Evolutionary conservation across 2,797 vertebrate genomes (phyloP), one percentile per base, ranked within the genome.

Genomic region (Gephyroberyx darwinii): DNA sequence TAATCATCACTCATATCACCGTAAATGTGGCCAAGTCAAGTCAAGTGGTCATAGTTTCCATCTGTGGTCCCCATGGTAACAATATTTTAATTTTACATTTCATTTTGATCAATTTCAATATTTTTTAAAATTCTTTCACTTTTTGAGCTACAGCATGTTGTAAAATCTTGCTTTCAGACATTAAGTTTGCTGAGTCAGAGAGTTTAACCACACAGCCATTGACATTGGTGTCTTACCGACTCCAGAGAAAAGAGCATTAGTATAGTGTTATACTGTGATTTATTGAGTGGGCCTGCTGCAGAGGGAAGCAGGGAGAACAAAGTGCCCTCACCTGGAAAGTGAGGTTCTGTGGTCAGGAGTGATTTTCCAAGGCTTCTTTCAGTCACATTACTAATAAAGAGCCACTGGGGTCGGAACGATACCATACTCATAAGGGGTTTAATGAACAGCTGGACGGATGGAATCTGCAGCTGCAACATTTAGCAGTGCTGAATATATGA

Each of bases 251-350:
- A 89, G 80, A 71, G 26, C 26, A 26, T 26, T 26, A 26, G 26
- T 56, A 62, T 58, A 67, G 83, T 65, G 70, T 62, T 78, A 71
- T 16, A 10, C 84, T 69, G 87, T 90, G 89, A 91, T 90, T 90
- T 90, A 90, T 90, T 84, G 85, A 89, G 88, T 83, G 74, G 85
- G 58, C 77, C 78, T 57, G 39, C 81, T 88, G 87, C 88, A 77
- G 83, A 72, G 78, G 77, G 74, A 65, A 82, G 78, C 72, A 2
- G 59, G 71, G 78, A 82, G 87, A 81, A 86, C 88, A 83, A 91
- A 90, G 84, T 86, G 84, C 89, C 82, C 84, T 90, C 88, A 91
- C 89, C 86, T 90, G 85, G 82, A 87, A 85, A 89, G 82, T 39
- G 65, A 82, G 76, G 69, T 85, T 84, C 80, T 72, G 77, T 84